A percentile compares a stretch with the other conserved stretches of the same genome.
These are phyloP conservation scores for Dreissena rostriformis DNA, from an alignment of 1,140 invertebrate genomes.

Conservation along the genomic window DNA sequence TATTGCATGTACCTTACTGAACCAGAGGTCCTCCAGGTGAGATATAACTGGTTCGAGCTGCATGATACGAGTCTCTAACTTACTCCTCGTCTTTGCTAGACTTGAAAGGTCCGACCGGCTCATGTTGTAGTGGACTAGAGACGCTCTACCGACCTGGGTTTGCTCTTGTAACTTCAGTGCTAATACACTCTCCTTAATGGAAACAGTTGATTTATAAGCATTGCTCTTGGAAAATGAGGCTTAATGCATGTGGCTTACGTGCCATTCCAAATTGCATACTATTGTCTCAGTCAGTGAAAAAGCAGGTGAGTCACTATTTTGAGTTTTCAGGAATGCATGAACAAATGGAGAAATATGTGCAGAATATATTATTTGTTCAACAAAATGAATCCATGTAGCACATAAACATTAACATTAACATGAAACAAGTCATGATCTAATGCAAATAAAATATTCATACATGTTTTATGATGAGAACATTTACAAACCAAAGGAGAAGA, in stretches of 20 bases:
- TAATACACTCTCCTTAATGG: constrained; percentile 58
- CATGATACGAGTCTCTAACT: constrained; percentile 56
- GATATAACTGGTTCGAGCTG: constrained; percentile 63
- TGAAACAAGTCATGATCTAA: background rate
- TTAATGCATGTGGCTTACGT: background rate
- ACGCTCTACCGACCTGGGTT: background rate
- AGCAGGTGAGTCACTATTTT: too few species aligned
- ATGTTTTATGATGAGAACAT: background rate
- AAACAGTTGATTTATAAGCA: background rate
- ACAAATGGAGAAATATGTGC: background rate
- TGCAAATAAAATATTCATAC: background rate
- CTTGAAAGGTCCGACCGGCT: constrained; percentile 26
- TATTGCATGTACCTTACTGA: constrained; percentile 56
- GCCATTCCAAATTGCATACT: too few species aligned
- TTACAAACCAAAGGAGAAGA: background rate
- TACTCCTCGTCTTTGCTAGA: constrained; percentile 24
- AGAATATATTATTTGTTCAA: background rate
- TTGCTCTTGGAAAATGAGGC: background rate
- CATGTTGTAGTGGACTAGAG: constrained; percentile 39
- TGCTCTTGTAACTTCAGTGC: constrained; percentile 43
- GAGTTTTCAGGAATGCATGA: too few species aligned
- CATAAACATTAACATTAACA: background rate
- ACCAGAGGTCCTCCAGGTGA: constrained; percentile 62
- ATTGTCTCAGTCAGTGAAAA: too few species aligned
- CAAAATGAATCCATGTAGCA: background rate